Conservation (phyloP, 1,140 invertebrate genomes). For the Tetragnatha versicolor region DNA sequence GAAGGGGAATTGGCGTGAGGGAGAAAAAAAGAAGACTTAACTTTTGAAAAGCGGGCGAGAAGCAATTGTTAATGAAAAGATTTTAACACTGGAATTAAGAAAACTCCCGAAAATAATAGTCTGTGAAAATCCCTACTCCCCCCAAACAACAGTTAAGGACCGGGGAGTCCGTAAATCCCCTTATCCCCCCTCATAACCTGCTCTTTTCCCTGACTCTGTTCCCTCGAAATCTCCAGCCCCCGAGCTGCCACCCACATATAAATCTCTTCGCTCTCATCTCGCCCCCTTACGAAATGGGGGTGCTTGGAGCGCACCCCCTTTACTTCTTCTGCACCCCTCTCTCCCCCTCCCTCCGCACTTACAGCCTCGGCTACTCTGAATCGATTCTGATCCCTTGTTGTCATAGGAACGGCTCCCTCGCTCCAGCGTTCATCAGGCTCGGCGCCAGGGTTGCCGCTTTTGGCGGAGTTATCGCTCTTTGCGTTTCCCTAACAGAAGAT, state of each 20-base stretch:
- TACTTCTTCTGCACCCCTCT: constrained; percentile 7
- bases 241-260: constrained; percentile 31
- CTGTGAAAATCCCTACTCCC: constrained; percentile 12
- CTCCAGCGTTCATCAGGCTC: constrained; percentile 47
- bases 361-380: constrained; percentile 51
- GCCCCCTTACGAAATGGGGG: constrained; percentile 8
- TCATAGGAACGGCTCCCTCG: constrained; percentile 43
- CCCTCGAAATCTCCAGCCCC: constrained; percentile 22
- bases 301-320: neutral
- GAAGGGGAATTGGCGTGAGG: neutral
- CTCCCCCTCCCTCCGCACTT: constrained; percentile 15
- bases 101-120: constrained; percentile 46
- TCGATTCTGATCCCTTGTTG: constrained; percentile 52
- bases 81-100: constrained; percentile 52
- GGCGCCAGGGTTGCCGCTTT: neutral
- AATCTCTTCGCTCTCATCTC: constrained; percentile 49
- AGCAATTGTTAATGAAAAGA: constrained; percentile 48
- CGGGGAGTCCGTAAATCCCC: constrained; percentile 33
- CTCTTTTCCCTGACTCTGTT: constrained; percentile 38
- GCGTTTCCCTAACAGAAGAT: neutral
- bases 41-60: constrained; percentile 8
- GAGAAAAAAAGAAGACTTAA: neutral
- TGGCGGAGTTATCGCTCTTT: constrained; percentile 23
- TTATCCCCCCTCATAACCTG: constrained; percentile 49
- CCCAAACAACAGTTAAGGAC: constrained; percentile 49